A percentile compares a stretch with the other conserved stretches of the same genome.
Evolutionary conservation across 2,888 invertebrate genomes (phyloP).

Genomic region (Macrosiphum euphorbiae): DNA sequence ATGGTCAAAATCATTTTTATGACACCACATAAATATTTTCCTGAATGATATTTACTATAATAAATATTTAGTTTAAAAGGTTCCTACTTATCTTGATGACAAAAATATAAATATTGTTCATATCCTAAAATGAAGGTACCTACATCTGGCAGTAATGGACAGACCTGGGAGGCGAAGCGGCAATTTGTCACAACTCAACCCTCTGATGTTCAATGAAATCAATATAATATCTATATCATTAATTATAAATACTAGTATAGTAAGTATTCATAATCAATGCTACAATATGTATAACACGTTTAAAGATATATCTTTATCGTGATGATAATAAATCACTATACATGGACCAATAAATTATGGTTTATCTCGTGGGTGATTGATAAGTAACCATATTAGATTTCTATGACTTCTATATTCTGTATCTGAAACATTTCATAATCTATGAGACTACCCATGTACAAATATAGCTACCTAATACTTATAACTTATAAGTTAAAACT

Average conservation of each 20-base stretch:
- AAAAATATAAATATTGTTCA: background rate
- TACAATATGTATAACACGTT: too few relatives aligned
- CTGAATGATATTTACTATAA: background rate
- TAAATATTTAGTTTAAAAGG: background rate
- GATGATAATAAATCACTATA: background rate
- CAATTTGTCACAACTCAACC: background rate
- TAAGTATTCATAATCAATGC: too few relatives aligned
- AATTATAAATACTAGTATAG: too few relatives aligned
- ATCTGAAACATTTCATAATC: background rate
- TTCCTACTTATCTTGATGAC: background rate
- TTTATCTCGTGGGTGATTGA: background rate
- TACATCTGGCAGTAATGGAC: background rate
- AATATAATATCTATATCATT: background rate
- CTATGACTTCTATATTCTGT: background rate
- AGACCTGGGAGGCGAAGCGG: background rate
- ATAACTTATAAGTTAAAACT: too few relatives aligned
- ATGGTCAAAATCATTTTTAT: background rate
- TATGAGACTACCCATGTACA: background rate
- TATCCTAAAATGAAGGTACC: background rate
- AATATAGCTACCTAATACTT: background rate
- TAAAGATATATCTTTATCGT: too few relatives aligned
- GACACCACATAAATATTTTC: background rate
- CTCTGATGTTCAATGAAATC: background rate
- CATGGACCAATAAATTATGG: background rate
- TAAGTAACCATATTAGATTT: background rate